A percentile compares a stretch with the other conserved stretches of the same genome.
phyloP scores from a whole-genome alignment of 2,888 invertebrate species.

The Strigamia transsilvanica region DNA sequence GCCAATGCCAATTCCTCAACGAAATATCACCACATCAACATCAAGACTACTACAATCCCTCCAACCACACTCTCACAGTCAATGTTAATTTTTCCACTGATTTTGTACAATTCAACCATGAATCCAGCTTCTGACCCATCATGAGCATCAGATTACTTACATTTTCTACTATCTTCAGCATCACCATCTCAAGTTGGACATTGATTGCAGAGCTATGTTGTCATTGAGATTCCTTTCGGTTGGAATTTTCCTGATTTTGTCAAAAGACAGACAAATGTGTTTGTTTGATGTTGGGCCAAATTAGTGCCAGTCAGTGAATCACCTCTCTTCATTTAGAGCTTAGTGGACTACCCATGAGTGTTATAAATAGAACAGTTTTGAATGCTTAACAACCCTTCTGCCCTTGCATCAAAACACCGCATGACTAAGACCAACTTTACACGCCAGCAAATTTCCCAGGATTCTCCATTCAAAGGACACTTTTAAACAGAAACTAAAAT shows the following conservation, averaged over 20 bases:
- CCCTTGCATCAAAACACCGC: background rate
- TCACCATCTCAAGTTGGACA: background rate
- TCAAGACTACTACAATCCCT: background rate
- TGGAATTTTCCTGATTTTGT: conserved; percentile 5
- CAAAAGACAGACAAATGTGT: conserved; percentile 20
- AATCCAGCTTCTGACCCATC: no score
- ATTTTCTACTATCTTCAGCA: no score
- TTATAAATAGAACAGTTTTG: conserved; percentile 2
- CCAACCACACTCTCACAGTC: background rate
- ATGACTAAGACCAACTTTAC: background rate
- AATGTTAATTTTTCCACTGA: no score
- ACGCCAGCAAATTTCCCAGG: background rate
- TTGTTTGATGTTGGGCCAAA: conserved; percentile 20
- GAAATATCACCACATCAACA: background rate
- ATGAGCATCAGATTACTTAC: background rate
- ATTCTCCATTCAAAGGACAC: no score
- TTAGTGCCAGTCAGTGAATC: background rate
- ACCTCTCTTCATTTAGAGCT: background rate
- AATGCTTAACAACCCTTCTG: conserved; percentile 20
- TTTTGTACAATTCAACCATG: no score
- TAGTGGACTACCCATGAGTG: background rate
- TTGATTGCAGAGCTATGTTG: background rate
- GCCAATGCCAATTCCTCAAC: background rate
- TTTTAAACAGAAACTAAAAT: no score
- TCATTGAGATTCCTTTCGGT: conserved; percentile 12